Base-by-base conservation (phyloP, 2,888 invertebrate genomes). In the Sipunculus nudus region DNA sequence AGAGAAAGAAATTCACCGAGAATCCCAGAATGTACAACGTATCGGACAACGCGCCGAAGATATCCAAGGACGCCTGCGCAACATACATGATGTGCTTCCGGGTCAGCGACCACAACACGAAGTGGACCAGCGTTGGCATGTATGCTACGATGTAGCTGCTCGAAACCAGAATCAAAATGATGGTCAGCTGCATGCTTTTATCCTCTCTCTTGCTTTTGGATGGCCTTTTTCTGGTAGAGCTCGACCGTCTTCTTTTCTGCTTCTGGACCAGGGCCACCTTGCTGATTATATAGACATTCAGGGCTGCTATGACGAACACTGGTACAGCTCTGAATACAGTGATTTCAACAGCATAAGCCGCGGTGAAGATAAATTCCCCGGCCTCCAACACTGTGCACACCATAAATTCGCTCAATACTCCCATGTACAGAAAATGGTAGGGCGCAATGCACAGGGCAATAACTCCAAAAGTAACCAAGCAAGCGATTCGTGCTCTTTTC, bases 1-100 rank as follows among this genome's bases (percentile, higher is more conserved):
- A 72, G 29, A 72, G 64, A 53, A 72, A 72, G 45, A 72, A 72
- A 61, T 72, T 72, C 58, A 66, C 69, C 26, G 72, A 67, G 40
- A 71, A 72, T 2, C 69, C 72, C 5, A 61, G 54, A 23, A 72
- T 59, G 61, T 69, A 69, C 28, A 72, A 50, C 16, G 63, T 35
- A 16, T n/a, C 13, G 38, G n/a, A 16, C 13, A n/a, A 13, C 13
- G 13, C n/a, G 38, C n/a, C 38, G 38, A n/a, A 13, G 38, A 38
- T 38, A 38, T 16, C n/a, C n/a, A 38, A 38, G n/a, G 13, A n/a
- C n/a, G 13, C 38, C 38, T 16, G 13, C 13, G 38, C n/a, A n/a
- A 38, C 38, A 38, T 13, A 38, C 13, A n/a, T 13, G n/a, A 38
- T 38, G n/a, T 38, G 13, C 38, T 38, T 38, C n/a, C 13, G 38